Evolutionary conservation across 2,888 invertebrate genomes (phyloP).

Genomic region (Ophonus ardosiacus): DNA sequence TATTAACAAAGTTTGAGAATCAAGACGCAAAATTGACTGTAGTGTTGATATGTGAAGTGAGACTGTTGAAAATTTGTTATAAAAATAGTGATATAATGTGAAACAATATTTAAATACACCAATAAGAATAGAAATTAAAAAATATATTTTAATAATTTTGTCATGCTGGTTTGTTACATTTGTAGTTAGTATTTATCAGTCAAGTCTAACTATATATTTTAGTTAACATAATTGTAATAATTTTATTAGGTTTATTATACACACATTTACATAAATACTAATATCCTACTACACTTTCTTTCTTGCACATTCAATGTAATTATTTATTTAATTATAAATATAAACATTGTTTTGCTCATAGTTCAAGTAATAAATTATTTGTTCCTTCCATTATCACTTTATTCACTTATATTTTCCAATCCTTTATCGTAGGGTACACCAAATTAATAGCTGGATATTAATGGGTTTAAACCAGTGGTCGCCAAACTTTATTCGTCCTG

Average conservation of each 20-base stretch:
- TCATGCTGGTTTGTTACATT: constrained; percentile 60
- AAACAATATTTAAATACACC: constrained; percentile 59
- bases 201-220: constrained; percentile 21
- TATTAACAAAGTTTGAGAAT: neutral
- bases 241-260: constrained; percentile 49
- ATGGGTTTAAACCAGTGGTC: too few relatives aligned
- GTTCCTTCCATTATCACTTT: neutral
- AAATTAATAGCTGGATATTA: too few relatives aligned
- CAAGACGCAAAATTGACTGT: neutral
- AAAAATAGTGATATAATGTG: constrained; percentile 39
- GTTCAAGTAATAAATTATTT: neutral
- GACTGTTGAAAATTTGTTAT: constrained; percentile 45
- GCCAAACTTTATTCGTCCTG: too few relatives aligned
- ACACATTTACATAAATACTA: constrained; percentile 63
- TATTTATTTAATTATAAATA: constrained; percentile 55
- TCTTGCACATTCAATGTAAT: constrained; percentile 48
- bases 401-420: neutral
- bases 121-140: constrained; percentile 46
- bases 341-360: constrained; percentile 26
- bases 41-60: constrained; percentile 17
- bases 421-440: too few relatives aligned
- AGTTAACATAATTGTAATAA: constrained; percentile 9
- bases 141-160: constrained; percentile 62
- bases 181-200: constrained; percentile 53
- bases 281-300: constrained; percentile 36